Evolutionary conservation across 2,113 vertebrate species (phyloP).

Genomic region (Genyomyrus donnyi): DNA sequence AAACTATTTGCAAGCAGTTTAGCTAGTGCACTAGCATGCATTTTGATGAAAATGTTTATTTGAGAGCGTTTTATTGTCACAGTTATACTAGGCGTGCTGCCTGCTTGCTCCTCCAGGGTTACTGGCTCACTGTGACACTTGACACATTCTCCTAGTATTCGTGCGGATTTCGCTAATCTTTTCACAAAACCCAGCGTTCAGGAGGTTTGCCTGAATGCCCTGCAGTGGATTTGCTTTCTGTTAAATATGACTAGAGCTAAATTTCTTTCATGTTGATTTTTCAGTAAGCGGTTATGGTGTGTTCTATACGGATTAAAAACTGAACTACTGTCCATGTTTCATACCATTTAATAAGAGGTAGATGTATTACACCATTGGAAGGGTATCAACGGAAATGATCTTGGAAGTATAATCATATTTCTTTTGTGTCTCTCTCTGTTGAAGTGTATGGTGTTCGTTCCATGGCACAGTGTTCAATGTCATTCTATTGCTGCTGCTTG

Average conservation of each 20-base stretch:
- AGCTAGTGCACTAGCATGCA: background rate
- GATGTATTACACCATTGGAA: background rate
- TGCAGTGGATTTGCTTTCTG: background rate
- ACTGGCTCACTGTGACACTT: background rate
- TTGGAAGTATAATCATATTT: background rate
- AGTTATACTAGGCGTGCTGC: background rate
- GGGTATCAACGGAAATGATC: background rate
- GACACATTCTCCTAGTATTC: background rate
- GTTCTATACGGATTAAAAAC: background rate
- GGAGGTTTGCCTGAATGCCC: background rate
- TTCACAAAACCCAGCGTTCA: background rate
- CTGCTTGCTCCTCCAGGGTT: background rate
- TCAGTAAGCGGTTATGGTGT: background rate
- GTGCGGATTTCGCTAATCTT: background rate
- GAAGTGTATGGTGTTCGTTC: slow-evolving; percentile 67
- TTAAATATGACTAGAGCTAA: background rate
- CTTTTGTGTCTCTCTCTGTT: background rate
- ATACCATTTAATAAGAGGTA: background rate
- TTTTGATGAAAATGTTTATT: background rate
- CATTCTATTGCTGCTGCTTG: slow-evolving; percentile 64
- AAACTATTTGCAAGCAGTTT: background rate
- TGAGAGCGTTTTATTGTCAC: background rate
- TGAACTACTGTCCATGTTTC: background rate
- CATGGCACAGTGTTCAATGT: slow-evolving; percentile 69
- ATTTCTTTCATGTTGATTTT: background rate